Base-by-base conservation (phyloP, 2,113 vertebrate genomes). In the Morone saxatilis region DNA sequence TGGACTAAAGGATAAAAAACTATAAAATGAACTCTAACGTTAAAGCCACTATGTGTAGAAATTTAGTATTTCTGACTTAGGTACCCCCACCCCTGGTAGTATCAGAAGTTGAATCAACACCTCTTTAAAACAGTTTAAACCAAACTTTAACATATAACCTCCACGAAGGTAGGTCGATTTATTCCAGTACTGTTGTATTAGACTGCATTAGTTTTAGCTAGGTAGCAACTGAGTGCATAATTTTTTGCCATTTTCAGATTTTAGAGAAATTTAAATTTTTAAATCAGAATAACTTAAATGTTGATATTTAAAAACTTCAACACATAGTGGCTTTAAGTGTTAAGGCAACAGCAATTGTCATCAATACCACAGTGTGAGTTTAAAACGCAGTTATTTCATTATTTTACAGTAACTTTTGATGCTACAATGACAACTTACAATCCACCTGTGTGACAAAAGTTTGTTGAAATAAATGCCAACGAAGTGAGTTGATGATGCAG, bases 401-500 rank as follows among this genome's bases (percentile, higher is more conserved):
- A 17, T 45, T 40, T 45, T 60, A 7, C 16, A 31, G 1, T 13
- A 12, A 45, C 50, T 47, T 48, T 72, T 57, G 7, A 66, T 79
- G 47, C 14, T 57, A 54, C 56, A 47, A 19, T 36, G 6, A 8
- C 11, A 47, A 25, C 14, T 45, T 53, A 70, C 20, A 56, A 13
- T 59, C n/a, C 71, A 20, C 36, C 31, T 43, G 7, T 36, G 48
- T 45, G n/a, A 53, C n/a, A 41, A 70, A 20, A 20, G 20, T 31
- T 41, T 53, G 56, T 20, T 31, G n/a, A n/a, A 71, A 57, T 71
- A 57, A 63, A 71, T 63, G 67, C 38, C 56, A 62, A 69, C 4
- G 2, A 38, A 81, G 43, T 73, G 61, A 56, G 63, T 19, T 67
- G 70, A 67, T 20, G 10, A 73, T 57, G 20, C 50, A 72, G 50